phyloP scores from a whole-genome alignment of 2,888 invertebrate species.

The Plebejus argus region DNA sequence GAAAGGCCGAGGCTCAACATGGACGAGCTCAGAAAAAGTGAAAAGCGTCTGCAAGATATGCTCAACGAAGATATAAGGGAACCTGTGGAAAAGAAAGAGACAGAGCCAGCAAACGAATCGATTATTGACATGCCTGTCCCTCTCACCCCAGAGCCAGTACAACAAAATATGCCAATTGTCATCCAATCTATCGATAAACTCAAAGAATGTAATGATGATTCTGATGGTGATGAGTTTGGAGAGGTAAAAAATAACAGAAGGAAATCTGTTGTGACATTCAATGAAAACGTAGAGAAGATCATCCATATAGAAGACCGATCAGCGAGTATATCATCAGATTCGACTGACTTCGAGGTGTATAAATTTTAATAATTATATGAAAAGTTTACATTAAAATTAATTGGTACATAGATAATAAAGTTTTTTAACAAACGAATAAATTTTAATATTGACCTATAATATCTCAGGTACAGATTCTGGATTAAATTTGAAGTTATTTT shows the following conservation, averaged over 20 bases:
- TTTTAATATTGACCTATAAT: not conserved
- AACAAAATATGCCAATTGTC: constrained; percentile 54
- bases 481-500: no score
- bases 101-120: constrained; percentile 48
- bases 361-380: constrained; percentile 51
- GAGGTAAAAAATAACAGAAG: constrained; percentile 56
- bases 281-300: constrained; percentile 78
- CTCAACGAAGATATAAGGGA: constrained; percentile 48
- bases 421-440: not conserved
- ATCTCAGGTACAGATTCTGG: no score
- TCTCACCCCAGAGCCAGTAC: constrained; percentile 44
- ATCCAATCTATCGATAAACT: constrained; percentile 72
- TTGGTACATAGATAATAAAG: not conserved
- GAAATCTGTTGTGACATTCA: constrained; percentile 79
- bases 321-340: constrained; percentile 46
- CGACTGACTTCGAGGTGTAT: constrained; percentile 55
- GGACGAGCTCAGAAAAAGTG: constrained; percentile 66
- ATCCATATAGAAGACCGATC: constrained; percentile 72
- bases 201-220: constrained; percentile 60
- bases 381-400: not conserved
- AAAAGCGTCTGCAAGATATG: constrained; percentile 66
- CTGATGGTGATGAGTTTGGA: constrained; percentile 69
- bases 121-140: constrained; percentile 50
- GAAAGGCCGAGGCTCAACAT: constrained; percentile 61
- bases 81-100: constrained; percentile 48